phyloP scores from a whole-genome alignment of 2,888 invertebrate genomes.

The Pristionchus entomophagus region DNA sequence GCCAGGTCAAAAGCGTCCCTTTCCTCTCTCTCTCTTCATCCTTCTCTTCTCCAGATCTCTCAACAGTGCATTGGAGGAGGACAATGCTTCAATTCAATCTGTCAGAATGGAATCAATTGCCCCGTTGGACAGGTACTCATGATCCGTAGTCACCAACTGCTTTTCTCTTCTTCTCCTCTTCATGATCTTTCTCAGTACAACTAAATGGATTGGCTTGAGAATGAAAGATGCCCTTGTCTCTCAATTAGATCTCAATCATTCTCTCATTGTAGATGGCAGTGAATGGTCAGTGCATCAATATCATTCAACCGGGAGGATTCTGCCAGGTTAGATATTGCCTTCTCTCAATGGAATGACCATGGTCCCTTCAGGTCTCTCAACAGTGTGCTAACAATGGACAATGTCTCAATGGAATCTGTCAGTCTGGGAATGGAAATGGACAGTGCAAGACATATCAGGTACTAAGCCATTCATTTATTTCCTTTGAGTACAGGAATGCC shows the following conservation, averaged over 20 bases:
- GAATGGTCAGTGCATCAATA: not conserved
- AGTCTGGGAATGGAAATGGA: not conserved
- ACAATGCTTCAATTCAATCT: constrained; percentile 26
- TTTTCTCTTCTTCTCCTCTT: not conserved
- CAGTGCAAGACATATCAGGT: constrained; percentile 37
- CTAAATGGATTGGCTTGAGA: not conserved
- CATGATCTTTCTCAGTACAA: too few species aligned
- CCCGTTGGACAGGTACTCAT: constrained; percentile 1
- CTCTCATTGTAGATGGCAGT: not conserved
- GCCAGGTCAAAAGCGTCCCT: not conserved
- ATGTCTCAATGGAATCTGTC: not conserved
- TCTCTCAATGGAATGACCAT: not conserved
- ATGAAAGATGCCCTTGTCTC: too few species aligned
- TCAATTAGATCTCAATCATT: not conserved
- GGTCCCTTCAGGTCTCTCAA: not conserved
- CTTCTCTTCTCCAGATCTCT: not conserved
- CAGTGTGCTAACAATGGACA: not conserved
- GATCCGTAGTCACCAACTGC: not conserved
- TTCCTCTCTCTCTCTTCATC: not conserved
- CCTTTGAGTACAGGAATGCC: too few species aligned
- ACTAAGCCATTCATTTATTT: not conserved
- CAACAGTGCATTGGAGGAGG: constrained; percentile 45
- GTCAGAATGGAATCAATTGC: constrained; percentile 44
- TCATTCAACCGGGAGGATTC: constrained; percentile 24
- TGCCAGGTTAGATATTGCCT: not conserved